Base-by-base conservation (phyloP, 2,888 invertebrate genomes). In the Diogma glabrata region DNA sequence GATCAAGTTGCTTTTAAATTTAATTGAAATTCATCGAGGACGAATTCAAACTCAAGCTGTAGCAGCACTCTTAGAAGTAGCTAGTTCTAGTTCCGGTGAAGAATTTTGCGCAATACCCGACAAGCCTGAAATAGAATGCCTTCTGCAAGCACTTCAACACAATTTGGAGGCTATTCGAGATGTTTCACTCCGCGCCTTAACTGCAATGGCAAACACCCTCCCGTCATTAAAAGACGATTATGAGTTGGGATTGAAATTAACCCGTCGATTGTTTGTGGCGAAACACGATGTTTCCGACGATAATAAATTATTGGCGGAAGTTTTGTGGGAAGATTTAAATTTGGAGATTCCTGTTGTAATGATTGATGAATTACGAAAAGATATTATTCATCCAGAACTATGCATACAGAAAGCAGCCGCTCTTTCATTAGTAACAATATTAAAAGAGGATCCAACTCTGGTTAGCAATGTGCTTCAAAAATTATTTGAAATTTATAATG, bases 351-450 rank as follows among this genome's bases (percentile, higher is more conserved):
- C 78, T 3, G 64, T 66, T 7, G 57, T 60, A 16, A 60, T 75
- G 49, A 71, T 72, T 65, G 61, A 65, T 7, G 62, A 65, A 50
- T 61, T 77, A 53, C 74, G 88, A 59, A 65, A 66, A 17, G 87
- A 91, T 65, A 74, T 88, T 33, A 82, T 84, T 58, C 89, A 92
- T 70, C 81, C 86, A 0, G 84, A 88, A 47, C 81, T 85, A 60
- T 81, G 84, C 50, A 78, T 95, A 49, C 87, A 95, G 65, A 79
- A 81, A 56, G 84, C 94, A 2, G 85, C 89, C 0, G 86, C 94
- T 0, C 72, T 77, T 53, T 87, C 92, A 7, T 72, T 95, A 49
- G 85, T 88, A 1, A 74, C 79, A 46, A 72, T 87, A 2, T 70
- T 87, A 24, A 68, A 69, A 36, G 67, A 72, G 8, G 75, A 83